Evolutionary conservation across 2,888 invertebrate genomes (phyloP).

Genomic region (Eremobia ochroleuca): DNA sequence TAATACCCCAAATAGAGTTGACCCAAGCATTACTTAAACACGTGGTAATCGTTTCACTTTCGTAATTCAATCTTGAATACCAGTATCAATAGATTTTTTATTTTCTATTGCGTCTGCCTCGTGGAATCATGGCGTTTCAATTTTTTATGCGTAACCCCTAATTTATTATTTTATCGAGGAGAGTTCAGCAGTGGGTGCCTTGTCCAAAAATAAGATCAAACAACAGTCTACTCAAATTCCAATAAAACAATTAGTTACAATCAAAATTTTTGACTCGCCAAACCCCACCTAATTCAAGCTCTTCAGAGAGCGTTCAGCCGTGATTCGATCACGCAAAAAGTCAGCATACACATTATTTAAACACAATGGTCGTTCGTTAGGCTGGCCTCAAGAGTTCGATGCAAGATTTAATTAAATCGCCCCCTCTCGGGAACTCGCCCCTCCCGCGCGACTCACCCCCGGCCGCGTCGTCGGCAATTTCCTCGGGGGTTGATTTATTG

Average conservation of each 20-base stretch:
- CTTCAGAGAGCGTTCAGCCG: slow-evolving; percentile 71
- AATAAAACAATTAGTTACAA: slow-evolving; percentile 45
- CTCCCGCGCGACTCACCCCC: slow-evolving; percentile 65
- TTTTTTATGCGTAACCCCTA: neutral
- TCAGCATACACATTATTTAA: slow-evolving; percentile 89
- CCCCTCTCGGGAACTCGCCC: slow-evolving; percentile 71
- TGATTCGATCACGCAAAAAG: slow-evolving; percentile 84
- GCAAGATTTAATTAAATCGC: slow-evolving; percentile 92
- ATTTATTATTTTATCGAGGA: neutral
- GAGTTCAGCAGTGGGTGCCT: neutral
- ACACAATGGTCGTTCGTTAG: slow-evolving; percentile 91
- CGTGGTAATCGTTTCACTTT: neutral
- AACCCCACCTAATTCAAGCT: slow-evolving; percentile 70
- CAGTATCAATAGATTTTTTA: neutral
- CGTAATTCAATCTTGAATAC: neutral
- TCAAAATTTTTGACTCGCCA: slow-evolving; percentile 57
- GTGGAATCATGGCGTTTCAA: neutral
- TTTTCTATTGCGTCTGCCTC: neutral
- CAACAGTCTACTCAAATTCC: slow-evolving; percentile 41
- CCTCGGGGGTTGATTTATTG: slow-evolving; percentile 91
- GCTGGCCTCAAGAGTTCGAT: slow-evolving; percentile 91
- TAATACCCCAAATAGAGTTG: neutral
- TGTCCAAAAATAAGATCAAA: slow-evolving; percentile 46
- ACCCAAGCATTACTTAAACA: neutral
- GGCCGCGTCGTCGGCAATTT: slow-evolving; percentile 86